Base-by-base conservation (phyloP, 2,888 invertebrate genomes). In the Amphimallon solstitiale region DNA sequence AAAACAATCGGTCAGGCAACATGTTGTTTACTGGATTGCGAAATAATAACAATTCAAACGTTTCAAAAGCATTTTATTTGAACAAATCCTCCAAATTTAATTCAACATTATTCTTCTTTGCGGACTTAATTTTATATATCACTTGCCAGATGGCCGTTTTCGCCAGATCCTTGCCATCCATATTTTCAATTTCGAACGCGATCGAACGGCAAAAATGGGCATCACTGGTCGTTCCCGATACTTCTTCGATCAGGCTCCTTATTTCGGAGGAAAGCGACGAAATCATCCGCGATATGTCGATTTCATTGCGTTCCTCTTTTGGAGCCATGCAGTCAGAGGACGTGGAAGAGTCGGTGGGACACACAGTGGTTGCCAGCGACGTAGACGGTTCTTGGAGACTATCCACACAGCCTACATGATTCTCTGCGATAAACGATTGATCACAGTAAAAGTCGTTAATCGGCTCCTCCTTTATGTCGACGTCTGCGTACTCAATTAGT, bases 111-210 rank as follows among this genome's bases (percentile, higher is more conserved):
- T 14, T 60, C 3, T 46, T 60, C 29, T 45, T 60, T 2, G 60
- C 60, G 10, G 12, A 45, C 14, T 60, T 60, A 17, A 60, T 34
- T 17, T 60, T 60, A 29, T 60, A 60, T 29, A 60, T 23, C 4
- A 60, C 17, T 21, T 60, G 60, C 60, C 60, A 60, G 17, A 60
- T 45, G 5, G 60, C 60, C 0, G 60, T 46, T 15, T 60, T 60
- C 14, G 17, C 60, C 14, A 60, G 6, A 60, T 60, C 60, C 34
- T 46, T 60, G 5, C 46, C 60, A 12, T 60, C 60, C 34, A 60
- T 43, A 3, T 17, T 46, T 15, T 46, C 43, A 6, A 60, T 12
- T 34, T 60, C 60, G 34, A 35, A 46, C 29, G 60, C 38, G 4
- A 60, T 29, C 3, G 60, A 43, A 12, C 46, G 43, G 34, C 21